Conservation (phyloP, 64 coral and sea anemone species). For the Montipora cactus region DNA sequence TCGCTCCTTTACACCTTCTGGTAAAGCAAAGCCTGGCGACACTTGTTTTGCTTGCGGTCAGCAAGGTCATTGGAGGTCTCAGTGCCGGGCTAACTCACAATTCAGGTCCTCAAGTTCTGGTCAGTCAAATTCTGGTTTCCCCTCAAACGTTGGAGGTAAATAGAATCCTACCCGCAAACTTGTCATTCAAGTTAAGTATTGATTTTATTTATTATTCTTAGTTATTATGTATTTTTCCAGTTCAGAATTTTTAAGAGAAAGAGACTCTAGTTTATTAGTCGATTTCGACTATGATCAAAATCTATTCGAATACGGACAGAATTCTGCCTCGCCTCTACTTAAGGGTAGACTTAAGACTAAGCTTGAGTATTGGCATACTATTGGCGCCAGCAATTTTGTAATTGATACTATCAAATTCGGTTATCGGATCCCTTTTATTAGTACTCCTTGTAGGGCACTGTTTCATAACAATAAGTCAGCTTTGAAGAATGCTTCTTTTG, state of each 20-base stretch:
- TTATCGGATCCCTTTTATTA: slow-evolving; percentile 24
- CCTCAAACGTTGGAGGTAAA: slow-evolving; percentile 6
- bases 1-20: neutral
- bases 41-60: slow-evolving; percentile 49
- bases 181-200: neutral
- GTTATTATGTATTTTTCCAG: slow-evolving; percentile 9
- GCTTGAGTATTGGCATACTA: slow-evolving; percentile 16
- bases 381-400: slow-evolving; percentile 26
- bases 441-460: neutral
- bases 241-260: slow-evolving; percentile 33
- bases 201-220: neutral
- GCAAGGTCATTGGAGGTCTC: slow-evolving; percentile 68
- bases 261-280: slow-evolving; percentile 16
- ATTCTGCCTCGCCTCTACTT: slow-evolving; percentile 11
- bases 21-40: slow-evolving; percentile 43
- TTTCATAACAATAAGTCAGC: slow-evolving; percentile 42
- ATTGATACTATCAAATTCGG: slow-evolving; percentile 38
- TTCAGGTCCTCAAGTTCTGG: slow-evolving; percentile 10
- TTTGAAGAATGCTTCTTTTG: neutral
- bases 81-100: neutral
- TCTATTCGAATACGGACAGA: slow-evolving; percentile 25
- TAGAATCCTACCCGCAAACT: neutral
- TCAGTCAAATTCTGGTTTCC: neutral
- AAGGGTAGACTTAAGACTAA: slow-evolving; percentile 43
- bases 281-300: slow-evolving; percentile 38